Evolutionary conservation across 2,113 vertebrate species (phyloP).

Genomic region (Dipodomys spectabilis): DNA sequence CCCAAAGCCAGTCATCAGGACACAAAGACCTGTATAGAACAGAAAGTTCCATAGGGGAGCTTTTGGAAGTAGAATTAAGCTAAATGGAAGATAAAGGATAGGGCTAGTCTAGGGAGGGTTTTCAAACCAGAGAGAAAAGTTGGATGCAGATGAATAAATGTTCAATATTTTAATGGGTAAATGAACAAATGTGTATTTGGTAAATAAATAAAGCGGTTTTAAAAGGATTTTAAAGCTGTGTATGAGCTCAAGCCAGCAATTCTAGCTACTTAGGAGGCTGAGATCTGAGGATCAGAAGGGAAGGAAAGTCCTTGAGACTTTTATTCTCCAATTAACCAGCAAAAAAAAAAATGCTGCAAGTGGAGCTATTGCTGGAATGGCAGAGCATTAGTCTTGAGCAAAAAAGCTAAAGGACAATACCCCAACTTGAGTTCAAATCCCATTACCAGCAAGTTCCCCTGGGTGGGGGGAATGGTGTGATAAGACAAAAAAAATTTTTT

Average conservation of each 20-base stretch:
- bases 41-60: neutral
- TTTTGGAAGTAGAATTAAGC: neutral
- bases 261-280: no score
- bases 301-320: no score
- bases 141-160: neutral
- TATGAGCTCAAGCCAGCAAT: no score
- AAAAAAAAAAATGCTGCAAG: no score
- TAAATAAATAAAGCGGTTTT: constrained; percentile 44
- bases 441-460: no score
- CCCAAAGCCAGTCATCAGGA: neutral
- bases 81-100: neutral
- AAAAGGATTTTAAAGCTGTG: neutral
- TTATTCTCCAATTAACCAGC: no score
- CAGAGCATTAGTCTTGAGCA: no score
- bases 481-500: neutral
- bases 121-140: neutral
- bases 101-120: neutral
- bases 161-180: constrained; percentile 45
- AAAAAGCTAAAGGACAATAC: no score
- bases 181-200: constrained; percentile 1
- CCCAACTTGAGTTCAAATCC: no score
- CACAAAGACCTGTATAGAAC: neutral
- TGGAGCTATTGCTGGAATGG: no score
- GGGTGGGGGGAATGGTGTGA: neutral
- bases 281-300: no score